Base-by-base conservation (phyloP, 2,113 vertebrate species). In the Lycaon pictus region DNA sequence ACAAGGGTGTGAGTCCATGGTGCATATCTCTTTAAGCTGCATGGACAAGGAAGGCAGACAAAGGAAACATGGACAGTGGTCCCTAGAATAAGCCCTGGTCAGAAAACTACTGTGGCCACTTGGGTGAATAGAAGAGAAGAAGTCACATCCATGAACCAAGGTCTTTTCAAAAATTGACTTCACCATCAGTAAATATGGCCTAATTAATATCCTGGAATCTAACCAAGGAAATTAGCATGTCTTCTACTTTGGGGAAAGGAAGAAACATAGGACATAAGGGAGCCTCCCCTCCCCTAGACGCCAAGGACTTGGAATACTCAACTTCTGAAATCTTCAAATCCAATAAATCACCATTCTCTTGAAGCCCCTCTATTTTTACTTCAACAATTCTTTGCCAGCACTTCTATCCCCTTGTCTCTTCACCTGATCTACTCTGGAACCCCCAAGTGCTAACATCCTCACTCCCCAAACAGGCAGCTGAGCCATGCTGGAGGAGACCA, bases 301-400 rank as follows among this genome's bases (percentile, higher is more conserved):
- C 19, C 43, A 10, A 43, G 4, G 5, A 53, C 55, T 79, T 89
- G 0, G 43, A 51, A 53, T 85, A 74, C 3, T 67, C 71, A 85
- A 15, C 77, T 72, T 92, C 71, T 92, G 27, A 96, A 79, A 92
- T 79, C 23, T 37, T 65, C 20, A 95, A 90, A 76, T 55, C 22
- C 69, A 87, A 55, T 81, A 83, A 72, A 85, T 72, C 20, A 12
- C 48, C 20, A 82, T 7, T n/a, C 27, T 85, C 32, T 23, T 84
- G 63, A 48, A 32, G 69, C 76, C 20, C 37, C 11, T 65, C 35
- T 25, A 48, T 65, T 94, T 63, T 65, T 37, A 63, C 43, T 56
- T 62, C 82, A 87, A 3, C 13, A 1, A 5, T 35, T 65, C 27
- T 72, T 65, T 16, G n/a, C 15, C 55, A 65, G 23, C 35, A 22